Evolutionary conservation across 2,888 invertebrate species (phyloP).

Genomic region (Pammene fasciana): DNA sequence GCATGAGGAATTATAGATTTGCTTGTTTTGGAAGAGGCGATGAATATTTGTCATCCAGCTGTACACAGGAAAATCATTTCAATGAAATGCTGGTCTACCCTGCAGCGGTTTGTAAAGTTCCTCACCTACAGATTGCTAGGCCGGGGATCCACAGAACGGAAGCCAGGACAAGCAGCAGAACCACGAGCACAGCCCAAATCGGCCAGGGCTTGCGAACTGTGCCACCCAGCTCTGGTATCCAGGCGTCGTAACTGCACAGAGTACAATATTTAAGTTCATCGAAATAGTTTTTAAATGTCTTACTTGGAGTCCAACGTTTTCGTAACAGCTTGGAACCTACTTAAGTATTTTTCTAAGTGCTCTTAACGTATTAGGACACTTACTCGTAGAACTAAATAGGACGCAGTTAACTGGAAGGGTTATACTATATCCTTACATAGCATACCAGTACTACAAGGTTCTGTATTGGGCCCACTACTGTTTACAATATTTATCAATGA

Average conservation of each 20-base stretch:
- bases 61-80: too few species aligned
- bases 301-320: too few species aligned
- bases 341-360: too few species aligned
- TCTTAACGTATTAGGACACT: too few species aligned
- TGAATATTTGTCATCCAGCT: too few species aligned
- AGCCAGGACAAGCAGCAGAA: conserved; percentile 88
- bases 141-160: conserved; percentile 95
- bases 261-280: not conserved
- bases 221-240: conserved; percentile 88
- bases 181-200: conserved; percentile 90
- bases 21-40: too few species aligned
- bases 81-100: too few species aligned
- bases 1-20: too few species aligned
- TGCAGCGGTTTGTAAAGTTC: not conserved
- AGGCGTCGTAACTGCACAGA: conserved; percentile 89
- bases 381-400: too few species aligned
- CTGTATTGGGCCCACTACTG: not conserved
- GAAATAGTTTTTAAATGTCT: too few species aligned
- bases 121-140: conserved; percentile 86
- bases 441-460: not conserved
- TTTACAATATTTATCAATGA: not conserved
- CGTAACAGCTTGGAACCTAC: too few species aligned
- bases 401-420: not conserved
- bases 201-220: conserved; percentile 94
- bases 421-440: not conserved